Evolutionary conservation across 2,888 invertebrate species (phyloP).

Genomic region (Diarsia rubi): DNA sequence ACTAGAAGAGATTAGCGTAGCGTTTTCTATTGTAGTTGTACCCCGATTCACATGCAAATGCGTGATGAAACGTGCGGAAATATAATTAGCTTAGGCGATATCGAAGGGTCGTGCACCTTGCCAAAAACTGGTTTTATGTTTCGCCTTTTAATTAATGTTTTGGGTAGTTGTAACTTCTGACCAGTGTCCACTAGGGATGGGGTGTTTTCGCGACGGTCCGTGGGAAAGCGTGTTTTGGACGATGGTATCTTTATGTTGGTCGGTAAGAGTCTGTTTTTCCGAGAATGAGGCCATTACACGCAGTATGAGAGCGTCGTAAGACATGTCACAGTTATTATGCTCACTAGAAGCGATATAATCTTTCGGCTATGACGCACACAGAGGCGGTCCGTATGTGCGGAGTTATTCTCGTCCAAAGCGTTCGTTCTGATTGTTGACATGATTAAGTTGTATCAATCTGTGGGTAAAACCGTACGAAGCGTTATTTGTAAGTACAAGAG

Average conservation of each 20-base stretch:
- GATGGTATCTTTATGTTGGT: constrained; percentile 88
- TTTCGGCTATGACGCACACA: constrained; percentile 85
- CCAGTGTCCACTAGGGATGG: constrained; percentile 81
- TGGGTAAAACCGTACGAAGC: constrained; percentile 63
- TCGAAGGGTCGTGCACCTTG: constrained; percentile 80
- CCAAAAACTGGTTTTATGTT: constrained; percentile 86
- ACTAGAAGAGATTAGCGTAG: constrained; percentile 79
- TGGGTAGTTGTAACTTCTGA: constrained; percentile 82
- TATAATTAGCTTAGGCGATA: constrained; percentile 88
- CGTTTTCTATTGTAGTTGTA: constrained; percentile 82
- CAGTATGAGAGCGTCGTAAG: constrained; percentile 86
- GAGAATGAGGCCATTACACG: constrained; percentile 87
- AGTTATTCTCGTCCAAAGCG: constrained; percentile 77
- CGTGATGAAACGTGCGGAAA: constrained; percentile 89
- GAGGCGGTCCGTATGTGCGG: constrained; percentile 77
- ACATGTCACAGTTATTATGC: constrained; percentile 90
- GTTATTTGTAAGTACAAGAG: constrained; percentile 60
- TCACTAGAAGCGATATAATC: constrained; percentile 89
- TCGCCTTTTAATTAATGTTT: constrained; percentile 88
- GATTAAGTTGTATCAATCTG: constrained; percentile 76
- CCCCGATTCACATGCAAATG: constrained; percentile 89
- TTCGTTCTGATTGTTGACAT: constrained; percentile 79
- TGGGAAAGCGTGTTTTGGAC: constrained; percentile 82
- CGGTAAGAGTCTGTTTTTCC: constrained; percentile 86
- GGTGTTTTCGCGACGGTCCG: constrained; percentile 82